Conservation (phyloP, 2,113 vertebrate species). For the Hemicordylus capensis region DNA sequence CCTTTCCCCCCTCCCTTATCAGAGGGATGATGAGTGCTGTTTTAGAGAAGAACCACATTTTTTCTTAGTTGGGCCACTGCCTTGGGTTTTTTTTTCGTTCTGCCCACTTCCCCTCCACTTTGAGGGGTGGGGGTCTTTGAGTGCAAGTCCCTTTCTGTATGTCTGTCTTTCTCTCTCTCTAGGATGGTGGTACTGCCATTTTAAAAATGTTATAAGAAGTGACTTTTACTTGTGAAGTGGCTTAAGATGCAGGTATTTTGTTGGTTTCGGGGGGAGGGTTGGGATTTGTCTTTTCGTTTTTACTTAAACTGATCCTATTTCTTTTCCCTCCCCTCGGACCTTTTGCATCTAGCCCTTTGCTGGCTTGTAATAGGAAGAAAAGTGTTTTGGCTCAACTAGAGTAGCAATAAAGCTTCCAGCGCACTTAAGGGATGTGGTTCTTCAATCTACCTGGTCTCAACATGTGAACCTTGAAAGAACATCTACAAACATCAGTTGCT, state of each 20-base stretch:
- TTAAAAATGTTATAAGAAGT: constrained; percentile 62
- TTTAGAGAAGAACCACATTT: constrained; percentile 66
- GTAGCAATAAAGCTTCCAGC: constrained; percentile 55
- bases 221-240: constrained; percentile 72
- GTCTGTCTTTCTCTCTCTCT: constrained; percentile 53
- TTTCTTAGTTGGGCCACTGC: constrained; percentile 47
- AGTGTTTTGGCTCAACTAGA: constrained; percentile 55
- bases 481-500: constrained; percentile 64
- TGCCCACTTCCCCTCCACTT: constrained; percentile 15
- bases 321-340: constrained; percentile 1
- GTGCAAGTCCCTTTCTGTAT: constrained; percentile 59
- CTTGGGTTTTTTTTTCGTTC: constrained; percentile 41
- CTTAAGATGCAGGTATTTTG: constrained; percentile 59
- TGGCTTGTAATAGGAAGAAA: constrained; percentile 40
- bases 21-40: constrained; percentile 68
- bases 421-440: constrained; percentile 17
- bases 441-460: constrained; percentile 32
- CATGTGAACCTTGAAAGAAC: constrained; percentile 37
- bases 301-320: constrained; percentile 31
- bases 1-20: constrained; percentile 44
- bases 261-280: background rate
- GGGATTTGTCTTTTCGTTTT: constrained; percentile 34
- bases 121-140: constrained; percentile 44
- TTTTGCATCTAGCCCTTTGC: constrained; percentile 55
- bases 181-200: constrained; percentile 79